A percentile compares a stretch with the other conserved stretches of the same genome.
phyloP scores from a whole-genome alignment of 2,113 vertebrate species.

The Nycticebus coucang region DNA sequence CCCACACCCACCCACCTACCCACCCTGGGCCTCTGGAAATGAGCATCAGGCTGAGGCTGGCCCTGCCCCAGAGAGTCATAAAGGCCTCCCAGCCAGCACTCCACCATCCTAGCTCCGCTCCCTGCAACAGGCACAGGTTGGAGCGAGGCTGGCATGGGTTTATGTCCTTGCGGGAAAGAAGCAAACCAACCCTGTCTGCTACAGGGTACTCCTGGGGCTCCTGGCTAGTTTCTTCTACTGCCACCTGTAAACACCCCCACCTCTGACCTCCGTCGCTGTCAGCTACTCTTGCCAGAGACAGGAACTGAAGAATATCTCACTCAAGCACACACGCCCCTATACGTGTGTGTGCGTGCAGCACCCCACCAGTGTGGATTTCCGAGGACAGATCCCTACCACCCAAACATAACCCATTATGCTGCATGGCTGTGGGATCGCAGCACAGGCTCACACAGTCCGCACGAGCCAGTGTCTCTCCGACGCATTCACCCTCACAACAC shows the following conservation, averaged over 20 bases:
- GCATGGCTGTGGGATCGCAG: not conserved
- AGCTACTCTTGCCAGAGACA: not conserved
- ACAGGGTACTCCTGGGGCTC: not conserved
- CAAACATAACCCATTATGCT: not conserved
- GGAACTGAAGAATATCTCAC: not conserved
- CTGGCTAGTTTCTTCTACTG: not conserved
- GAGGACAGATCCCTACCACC: constrained; percentile 51
- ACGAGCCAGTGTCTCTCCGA: not conserved
- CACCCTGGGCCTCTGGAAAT: not conserved
- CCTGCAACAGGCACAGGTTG: constrained; percentile 10
- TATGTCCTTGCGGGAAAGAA: not conserved
- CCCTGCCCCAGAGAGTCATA: not conserved
- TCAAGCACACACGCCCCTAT: not conserved
- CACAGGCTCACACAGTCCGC: not conserved
- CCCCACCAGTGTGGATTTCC: constrained; percentile 30
- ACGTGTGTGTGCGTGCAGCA: not conserved
- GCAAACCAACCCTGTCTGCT: not conserved
- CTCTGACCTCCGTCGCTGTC: constrained; percentile 23
- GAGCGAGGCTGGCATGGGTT: not conserved
- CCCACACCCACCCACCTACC: not conserved
- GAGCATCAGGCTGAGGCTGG: not conserved
- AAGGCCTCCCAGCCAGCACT: constrained; percentile 3
- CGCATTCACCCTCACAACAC: constrained; percentile 23
- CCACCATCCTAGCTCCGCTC: not conserved
- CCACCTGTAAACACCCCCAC: constrained; percentile 73